Conservation (phyloP, 1,140 invertebrate species). For the Caenorhabditis briggsae region DNA sequence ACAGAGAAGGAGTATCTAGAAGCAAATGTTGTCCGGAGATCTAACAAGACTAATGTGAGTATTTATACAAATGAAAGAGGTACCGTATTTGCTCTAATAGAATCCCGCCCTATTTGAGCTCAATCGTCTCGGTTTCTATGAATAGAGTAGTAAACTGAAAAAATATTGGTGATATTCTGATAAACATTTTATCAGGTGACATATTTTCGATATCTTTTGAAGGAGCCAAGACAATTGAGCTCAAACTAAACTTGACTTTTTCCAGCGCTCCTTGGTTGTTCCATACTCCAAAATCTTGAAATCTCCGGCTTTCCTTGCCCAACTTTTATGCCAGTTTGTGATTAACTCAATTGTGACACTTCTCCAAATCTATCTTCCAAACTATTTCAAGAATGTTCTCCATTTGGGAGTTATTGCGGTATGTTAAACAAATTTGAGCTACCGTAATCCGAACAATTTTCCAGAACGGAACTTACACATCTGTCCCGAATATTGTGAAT, state of each 20-base stretch:
- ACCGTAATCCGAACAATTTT: slow-evolving; percentile 20
- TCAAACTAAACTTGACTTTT: not conserved
- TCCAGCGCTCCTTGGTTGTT: slow-evolving; percentile 21
- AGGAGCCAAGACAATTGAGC: too few relatives aligned
- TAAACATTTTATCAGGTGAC: too few relatives aligned
- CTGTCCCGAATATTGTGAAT: slow-evolving; percentile 66
- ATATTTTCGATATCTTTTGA: too few relatives aligned
- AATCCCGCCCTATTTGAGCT: not conserved
- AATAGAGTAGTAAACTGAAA: too few relatives aligned
- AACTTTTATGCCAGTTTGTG: slow-evolving; percentile 67
- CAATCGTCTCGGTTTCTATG: too few relatives aligned
- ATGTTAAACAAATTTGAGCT: not conserved
- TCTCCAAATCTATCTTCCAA: slow-evolving; percentile 69
- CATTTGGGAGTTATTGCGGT: slow-evolving; percentile 66
- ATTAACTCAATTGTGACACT: slow-evolving; percentile 68
- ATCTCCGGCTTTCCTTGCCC: slow-evolving; percentile 66
- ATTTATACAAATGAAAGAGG: not conserved
- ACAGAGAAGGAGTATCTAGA: slow-evolving; percentile 64
- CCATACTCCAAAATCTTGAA: slow-evolving; percentile 56
- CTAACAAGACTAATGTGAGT: slow-evolving; percentile 57
- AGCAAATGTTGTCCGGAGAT: slow-evolving; percentile 54
- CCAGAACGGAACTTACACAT: slow-evolving; percentile 69
- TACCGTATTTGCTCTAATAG: not conserved
- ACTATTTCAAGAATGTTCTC: slow-evolving; percentile 70
- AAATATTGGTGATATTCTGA: too few relatives aligned